phyloP scores from a whole-genome alignment of 1,140 invertebrate genomes.

The Penaeus indicus region DNA sequence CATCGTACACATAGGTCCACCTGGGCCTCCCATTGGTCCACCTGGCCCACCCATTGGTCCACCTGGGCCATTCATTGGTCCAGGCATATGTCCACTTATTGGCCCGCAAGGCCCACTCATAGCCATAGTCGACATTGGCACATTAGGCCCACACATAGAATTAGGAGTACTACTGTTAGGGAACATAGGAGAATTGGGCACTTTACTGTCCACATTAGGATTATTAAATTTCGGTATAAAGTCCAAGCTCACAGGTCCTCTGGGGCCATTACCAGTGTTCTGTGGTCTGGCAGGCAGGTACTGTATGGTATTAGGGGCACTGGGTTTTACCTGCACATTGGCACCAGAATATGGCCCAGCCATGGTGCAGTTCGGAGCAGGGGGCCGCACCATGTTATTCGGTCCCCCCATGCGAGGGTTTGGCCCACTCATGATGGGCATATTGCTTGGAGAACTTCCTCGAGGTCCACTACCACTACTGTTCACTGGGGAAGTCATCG shows the following conservation, averaged over 20 bases:
- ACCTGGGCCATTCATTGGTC: slow-evolving; percentile 67
- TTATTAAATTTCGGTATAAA: slow-evolving; percentile 90
- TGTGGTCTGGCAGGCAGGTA: slow-evolving; percentile 93
- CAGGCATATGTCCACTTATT: slow-evolving; percentile 67
- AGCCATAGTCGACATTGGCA: slow-evolving; percentile 65
- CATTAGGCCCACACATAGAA: slow-evolving; percentile 66
- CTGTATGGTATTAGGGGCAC: slow-evolving; percentile 97
- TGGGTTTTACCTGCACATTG: slow-evolving; percentile 94
- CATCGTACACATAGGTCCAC: slow-evolving; percentile 66
- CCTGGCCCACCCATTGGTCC: slow-evolving; percentile 67
- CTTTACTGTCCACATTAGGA: slow-evolving; percentile 68
- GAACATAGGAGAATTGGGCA: slow-evolving; percentile 54
- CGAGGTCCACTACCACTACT: slow-evolving; percentile 61
- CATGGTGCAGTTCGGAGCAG: slow-evolving; percentile 65
- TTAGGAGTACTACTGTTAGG: slow-evolving; percentile 64
- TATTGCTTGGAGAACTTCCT: slow-evolving; percentile 66
- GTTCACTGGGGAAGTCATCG: slow-evolving; percentile 58
- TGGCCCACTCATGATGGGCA: slow-evolving; percentile 67
- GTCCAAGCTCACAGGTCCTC: slow-evolving; percentile 90
- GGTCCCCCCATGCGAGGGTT: slow-evolving; percentile 72
- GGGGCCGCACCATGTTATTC: slow-evolving; percentile 67
- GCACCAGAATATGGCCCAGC: slow-evolving; percentile 73
- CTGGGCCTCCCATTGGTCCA: slow-evolving; percentile 68
- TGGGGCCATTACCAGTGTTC: slow-evolving; percentile 75
- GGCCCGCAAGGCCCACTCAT: slow-evolving; percentile 66